Evolutionary conservation across 2,113 vertebrate species (phyloP), one percentile per base, ranked within the genome.

Genomic region (Gymnocephalus cernua): DNA sequence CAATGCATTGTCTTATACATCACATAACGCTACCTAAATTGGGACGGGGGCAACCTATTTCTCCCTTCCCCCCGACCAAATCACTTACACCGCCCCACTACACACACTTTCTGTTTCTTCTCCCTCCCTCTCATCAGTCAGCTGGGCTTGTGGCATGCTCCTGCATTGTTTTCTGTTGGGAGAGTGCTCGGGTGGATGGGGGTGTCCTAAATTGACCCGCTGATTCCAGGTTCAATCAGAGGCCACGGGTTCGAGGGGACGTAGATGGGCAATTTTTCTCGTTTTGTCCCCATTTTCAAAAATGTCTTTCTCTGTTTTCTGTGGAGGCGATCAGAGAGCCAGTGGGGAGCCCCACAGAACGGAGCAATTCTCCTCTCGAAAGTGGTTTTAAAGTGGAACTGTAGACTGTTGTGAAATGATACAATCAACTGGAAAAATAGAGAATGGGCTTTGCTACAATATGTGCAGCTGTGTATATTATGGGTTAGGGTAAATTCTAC

Each of bases 201-300:
- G 82, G 83, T 84, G 90, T 92, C 91, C 93, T 72, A 61, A 73
- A 84, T 59, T 93, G 92, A 92, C 93, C 91, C 65, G 21, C 74
- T 54, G 71, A 29, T 74, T 85, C 59, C 77, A 88, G 90, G 93
- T 95, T 94, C 94, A 95, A 41, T 83, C 77, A 64, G 93, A 82
- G 94, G 93, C 87, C 91, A 85, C 59, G 68, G 91, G 90, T 94
- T 89, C 89, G 86, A 92, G 91, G 88, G 91, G 88, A 93, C 67
- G 85, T 71, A 86, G 79, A 90, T 59, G 64, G 87, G 82, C 85
- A 68, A 90, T 93, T 92, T 87, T 90, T 92, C 88, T 93, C 51
- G n/a, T 91, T 92, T 90, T 80, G 73, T 75, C 59, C 77, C 70
- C 70, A 57, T 78, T 85, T 85, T 82, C 61, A 54, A 75, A 80